Percentiles rank a stretch among this genome's conserved stretches.
phyloP scores from a whole-genome alignment of 2,113 vertebrate genomes.

The Tupaia tana region DNA sequence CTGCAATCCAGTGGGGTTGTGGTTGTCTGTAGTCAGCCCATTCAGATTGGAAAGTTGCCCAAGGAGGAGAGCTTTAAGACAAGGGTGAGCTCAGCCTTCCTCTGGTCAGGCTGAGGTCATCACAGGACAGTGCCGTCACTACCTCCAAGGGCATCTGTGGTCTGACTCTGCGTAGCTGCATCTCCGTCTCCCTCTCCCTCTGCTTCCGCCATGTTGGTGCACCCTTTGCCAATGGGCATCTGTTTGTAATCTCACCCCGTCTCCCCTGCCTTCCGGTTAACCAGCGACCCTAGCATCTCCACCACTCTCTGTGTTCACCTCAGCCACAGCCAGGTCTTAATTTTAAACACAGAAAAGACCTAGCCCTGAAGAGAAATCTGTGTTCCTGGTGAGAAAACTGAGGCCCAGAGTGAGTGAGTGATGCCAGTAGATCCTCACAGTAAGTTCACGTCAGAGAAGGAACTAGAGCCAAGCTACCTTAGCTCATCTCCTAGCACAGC shows the following conservation, averaged over 20 bases:
- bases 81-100: not conserved
- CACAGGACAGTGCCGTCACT: not conserved
- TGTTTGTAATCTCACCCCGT: not conserved
- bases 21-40: constrained; percentile 11
- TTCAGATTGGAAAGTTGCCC: not conserved
- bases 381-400: not conserved
- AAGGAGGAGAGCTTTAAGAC: not conserved
- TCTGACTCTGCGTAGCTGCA: not conserved
- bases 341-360: not conserved
- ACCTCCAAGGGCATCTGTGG: not conserved
- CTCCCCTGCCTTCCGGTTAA: not conserved
- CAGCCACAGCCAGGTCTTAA: not conserved
- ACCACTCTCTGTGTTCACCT: not conserved
- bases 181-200: not conserved
- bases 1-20: not conserved
- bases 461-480: not conserved
- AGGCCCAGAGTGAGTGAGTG: not conserved
- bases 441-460: not conserved
- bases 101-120: not conserved
- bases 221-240: not conserved
- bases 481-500: no score
- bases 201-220: not conserved
- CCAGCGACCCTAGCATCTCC: not conserved
- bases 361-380: not conserved
- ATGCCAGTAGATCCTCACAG: not conserved